Conservation (phyloP, 2,113 vertebrate genomes). For the Apaloderma vittatum region DNA sequence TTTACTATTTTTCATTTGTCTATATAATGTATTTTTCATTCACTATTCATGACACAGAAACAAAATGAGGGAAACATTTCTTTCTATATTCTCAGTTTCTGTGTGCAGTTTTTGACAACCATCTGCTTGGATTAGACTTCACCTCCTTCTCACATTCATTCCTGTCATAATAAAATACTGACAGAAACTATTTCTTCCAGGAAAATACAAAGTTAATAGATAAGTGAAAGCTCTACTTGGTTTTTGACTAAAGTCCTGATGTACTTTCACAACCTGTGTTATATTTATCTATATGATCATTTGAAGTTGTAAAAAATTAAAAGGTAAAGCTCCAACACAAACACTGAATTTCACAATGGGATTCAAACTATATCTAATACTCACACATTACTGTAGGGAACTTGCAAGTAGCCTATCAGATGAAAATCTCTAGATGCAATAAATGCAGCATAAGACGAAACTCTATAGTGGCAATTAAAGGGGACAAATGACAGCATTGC, state of each 20-base stretch:
- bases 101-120: neutral
- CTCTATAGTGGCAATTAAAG: neutral
- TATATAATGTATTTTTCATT: neutral
- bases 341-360: neutral
- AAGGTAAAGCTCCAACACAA: neutral
- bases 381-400: neutral
- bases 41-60: neutral
- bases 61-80: neutral
- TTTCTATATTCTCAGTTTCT: neutral
- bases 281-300: neutral
- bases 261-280: neutral
- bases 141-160: neutral
- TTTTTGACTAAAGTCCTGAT: conserved; percentile 16
- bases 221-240: neutral
- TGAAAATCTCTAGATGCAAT: neutral
- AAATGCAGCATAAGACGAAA: neutral
- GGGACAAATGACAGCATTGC: neutral
- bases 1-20: neutral
- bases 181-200: neutral
- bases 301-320: conserved; percentile 15
- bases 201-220: conserved; percentile 43
- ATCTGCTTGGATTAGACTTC: conserved; percentile 21
- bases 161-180: conserved; percentile 19
- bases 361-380: neutral
- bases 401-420: neutral